Evolutionary conservation across 2,113 vertebrate genomes (phyloP), one percentile per base, ranked within the genome.

Genomic region (Pimephales promelas): DNA sequence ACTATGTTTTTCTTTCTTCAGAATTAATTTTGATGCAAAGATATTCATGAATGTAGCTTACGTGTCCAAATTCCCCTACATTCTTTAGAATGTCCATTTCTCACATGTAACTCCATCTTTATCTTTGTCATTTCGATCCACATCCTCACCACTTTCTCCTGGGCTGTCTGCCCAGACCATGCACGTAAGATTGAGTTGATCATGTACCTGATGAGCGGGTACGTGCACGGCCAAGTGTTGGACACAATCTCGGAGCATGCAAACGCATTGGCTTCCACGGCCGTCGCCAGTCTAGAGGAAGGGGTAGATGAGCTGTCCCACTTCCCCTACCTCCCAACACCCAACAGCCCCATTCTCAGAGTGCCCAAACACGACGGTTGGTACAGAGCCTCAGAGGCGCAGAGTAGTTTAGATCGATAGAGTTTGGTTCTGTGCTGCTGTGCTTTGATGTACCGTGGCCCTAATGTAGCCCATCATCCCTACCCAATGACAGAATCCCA

Each of bases 131-230:
- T 49, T 64, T 52, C 43, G 47, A 56, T 75, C 43, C 54, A n/a
- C 61, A 83, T 57, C 31, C 28, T 40, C 20, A 43, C 31, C 49
- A 74, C 28, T 77, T 49, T 54, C 82, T 45, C 71, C 57, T 14
- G 87, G 81, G 10, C 47, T 49, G 13, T 49, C 43, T 77, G 68
- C 85, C 86, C 92, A 99, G 96, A 97, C 94, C 93, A 96, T 88
- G 94, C 96, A 75, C 96, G 95, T 94, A 98, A 97, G 92, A 97
- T 97, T 88, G 95, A 96, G 88, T 90, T 97, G 92, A 90, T 97
- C 90, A 95, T 94, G 86, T 98, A 96, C 94, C 95, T 98, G 34
- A 92, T 98, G 95, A 97, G 95, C 86, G 96, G 94, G 89, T 98
- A 95, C 91, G 92, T 99, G 90, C 95, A 95, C 79, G 94, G 92